Evolutionary conservation across 2,113 vertebrate genomes (phyloP), one percentile per base, ranked within the genome.

Genomic region (Eonycteris spelaea): DNA sequence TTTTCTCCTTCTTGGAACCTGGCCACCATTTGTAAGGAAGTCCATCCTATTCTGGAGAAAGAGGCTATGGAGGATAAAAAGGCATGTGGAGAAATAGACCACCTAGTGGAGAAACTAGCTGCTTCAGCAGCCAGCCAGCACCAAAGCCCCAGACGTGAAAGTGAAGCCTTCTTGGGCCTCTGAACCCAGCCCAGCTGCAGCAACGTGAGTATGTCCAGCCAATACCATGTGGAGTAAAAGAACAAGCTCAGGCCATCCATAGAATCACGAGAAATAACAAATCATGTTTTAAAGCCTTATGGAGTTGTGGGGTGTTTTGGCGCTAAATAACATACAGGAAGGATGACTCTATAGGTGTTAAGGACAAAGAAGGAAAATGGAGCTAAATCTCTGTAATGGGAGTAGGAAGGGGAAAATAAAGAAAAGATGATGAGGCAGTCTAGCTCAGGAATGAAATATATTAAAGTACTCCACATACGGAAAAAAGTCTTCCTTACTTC

Each of bases 31-130:
- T 43, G 16, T 73, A 96, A 91, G 55, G 63, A 94, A 92, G 53
- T 51, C 38, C n/a, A 93, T 19, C 26, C 35, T 61, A 51, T 35
- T 38, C 33, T 88, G 12, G 33, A 94, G 74, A 65, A 93, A 48
- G 71, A 82, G 59, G 33, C 6, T 82, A 65, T 80, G n/a, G 30
- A 84, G 28, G 38, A 59, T 38, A 48, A 63, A 63, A 79, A 90
- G 24, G 9, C 13, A 55, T 5, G 14, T 88, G 83, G 71, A 85
- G 35, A 95, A 97, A 96, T 59, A 94, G 63, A 86, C 67, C 92
- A 91, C 43, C 78, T 93, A 51, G 73, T 95, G 82, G 93, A 89
- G 73, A 96, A 91, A 71, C 14, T 35, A 85, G 48, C 48, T 80
- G 35, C 35, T 79, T 87, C 19, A n/a, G 43, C 19, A 82, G 24